Percentiles rank a stretch among this genome's conserved stretches.
phyloP scores from a whole-genome alignment of 2,113 vertebrate species.

The Solea senegalensis region DNA sequence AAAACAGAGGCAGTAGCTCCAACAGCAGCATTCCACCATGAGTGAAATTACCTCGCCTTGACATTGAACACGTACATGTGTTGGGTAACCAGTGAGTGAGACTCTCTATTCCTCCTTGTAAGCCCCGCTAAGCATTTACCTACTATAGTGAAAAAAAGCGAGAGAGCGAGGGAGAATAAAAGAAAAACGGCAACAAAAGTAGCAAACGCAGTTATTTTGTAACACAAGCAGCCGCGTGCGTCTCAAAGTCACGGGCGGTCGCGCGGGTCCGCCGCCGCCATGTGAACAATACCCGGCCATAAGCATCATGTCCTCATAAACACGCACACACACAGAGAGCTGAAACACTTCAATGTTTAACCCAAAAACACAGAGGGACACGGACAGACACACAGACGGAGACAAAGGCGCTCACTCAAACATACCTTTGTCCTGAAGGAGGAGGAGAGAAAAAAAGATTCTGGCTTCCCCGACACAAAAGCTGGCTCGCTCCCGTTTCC shows the following conservation, averaged over 20 bases:
- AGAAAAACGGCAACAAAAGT: not conserved
- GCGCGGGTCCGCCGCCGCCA: conserved; percentile 55
- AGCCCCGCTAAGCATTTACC: not conserved
- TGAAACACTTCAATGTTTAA: no score
- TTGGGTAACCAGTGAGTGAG: not conserved
- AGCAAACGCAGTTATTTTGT: not conserved
- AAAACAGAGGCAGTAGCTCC: conserved; percentile 6
- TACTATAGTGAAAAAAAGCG: not conserved
- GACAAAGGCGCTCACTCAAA: conserved; percentile 27
- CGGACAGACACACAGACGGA: not conserved
- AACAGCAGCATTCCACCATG: conserved; percentile 49
- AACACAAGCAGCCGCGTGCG: conserved; percentile 36
- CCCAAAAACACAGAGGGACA: not conserved
- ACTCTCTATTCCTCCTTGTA: conserved; percentile 1
- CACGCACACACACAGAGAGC: not conserved
- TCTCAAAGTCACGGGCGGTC: conserved; percentile 66
- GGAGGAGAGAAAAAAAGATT: conserved; percentile 11
- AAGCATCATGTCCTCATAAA: conserved; percentile 39
- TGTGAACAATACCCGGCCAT: conserved; percentile 77
- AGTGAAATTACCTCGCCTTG: conserved; percentile 71
- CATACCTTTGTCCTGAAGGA: conserved; percentile 68
- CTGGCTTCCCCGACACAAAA: conserved; percentile 77
- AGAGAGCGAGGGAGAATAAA: no score
- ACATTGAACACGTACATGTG: conserved; percentile 71
- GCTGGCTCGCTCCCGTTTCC: conserved; percentile 72